Evolutionary conservation across 1,140 invertebrate genomes (phyloP).

Genomic region (Drosophila nannoptera): DNA sequence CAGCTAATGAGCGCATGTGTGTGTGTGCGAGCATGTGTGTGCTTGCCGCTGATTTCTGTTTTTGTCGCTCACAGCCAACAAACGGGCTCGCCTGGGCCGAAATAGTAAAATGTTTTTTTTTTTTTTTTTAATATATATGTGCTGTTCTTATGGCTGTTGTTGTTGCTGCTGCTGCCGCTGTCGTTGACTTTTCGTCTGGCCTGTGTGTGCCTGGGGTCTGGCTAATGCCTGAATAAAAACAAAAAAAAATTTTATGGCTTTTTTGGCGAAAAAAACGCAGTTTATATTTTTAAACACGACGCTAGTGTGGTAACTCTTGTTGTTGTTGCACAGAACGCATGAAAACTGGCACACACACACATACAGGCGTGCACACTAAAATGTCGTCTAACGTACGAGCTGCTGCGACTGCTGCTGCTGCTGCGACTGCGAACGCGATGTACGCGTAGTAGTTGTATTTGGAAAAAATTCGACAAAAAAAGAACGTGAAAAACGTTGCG

Average conservation of each 20-base stretch:
- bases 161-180: slow-evolving; percentile 23
- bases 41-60: slow-evolving; percentile 43
- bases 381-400: slow-evolving; percentile 52
- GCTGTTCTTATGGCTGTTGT: slow-evolving; percentile 10
- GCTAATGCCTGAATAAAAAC: slow-evolving; percentile 54
- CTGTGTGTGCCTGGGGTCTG: slow-evolving; percentile 28
- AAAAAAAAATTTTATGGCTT: slow-evolving; percentile 65
- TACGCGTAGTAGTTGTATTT: slow-evolving; percentile 21
- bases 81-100: slow-evolving; percentile 19
- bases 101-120: slow-evolving; percentile 38
- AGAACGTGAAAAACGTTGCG: slow-evolving; percentile 41
- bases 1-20: neutral
- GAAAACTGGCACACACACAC: slow-evolving; percentile 70
- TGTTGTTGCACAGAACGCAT: slow-evolving; percentile 64
- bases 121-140: slow-evolving; percentile 11
- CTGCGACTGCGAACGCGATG: slow-evolving; percentile 31
- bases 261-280: slow-evolving; percentile 76
- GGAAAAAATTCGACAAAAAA: slow-evolving; percentile 13
- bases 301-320: slow-evolving; percentile 65
- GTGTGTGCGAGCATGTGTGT: slow-evolving; percentile 10
- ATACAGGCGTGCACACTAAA: slow-evolving; percentile 42
- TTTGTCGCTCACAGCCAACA: slow-evolving; percentile 45
- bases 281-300: slow-evolving; percentile 64
- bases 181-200: slow-evolving; percentile 64
- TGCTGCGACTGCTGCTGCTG: slow-evolving; percentile 28